Evolutionary conservation across 1,140 invertebrate genomes (phyloP).

Genomic region (Heliconius nattereri): DNA sequence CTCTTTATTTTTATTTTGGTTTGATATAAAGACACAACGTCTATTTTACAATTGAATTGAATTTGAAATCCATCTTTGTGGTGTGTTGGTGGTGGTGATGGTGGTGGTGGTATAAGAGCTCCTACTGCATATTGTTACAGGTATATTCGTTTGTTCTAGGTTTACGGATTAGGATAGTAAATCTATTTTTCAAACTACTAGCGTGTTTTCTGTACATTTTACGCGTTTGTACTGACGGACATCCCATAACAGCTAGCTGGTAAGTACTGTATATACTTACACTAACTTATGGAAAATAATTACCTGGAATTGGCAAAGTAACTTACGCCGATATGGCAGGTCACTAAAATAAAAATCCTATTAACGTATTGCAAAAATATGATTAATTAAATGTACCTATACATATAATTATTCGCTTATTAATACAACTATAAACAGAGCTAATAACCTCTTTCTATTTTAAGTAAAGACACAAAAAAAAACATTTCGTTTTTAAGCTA

Average conservation of each 20-base stretch:
- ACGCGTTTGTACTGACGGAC: slow-evolving; percentile 93
- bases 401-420: background rate
- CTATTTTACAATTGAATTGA: background rate
- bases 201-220: slow-evolving; percentile 98
- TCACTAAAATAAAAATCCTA: background rate
- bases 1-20: background rate
- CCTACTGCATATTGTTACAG: background rate
- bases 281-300: background rate
- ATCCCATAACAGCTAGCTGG: slow-evolving; percentile 93
- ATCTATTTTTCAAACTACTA: slow-evolving; percentile 97
- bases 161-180: slow-evolving; percentile 97
- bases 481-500: background rate
- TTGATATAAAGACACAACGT: background rate
- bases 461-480: too few relatives aligned
- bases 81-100: too few relatives aligned
- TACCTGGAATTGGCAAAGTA: background rate
- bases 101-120: background rate
- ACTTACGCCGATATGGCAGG: background rate
- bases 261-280: slow-evolving; percentile 79
- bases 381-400: background rate
- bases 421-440: background rate
- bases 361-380: background rate
- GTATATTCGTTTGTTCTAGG: slow-evolving; percentile 85
- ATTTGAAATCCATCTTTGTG: background rate
- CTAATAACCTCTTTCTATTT: too few relatives aligned